phyloP scores from a whole-genome alignment of 2,113 vertebrate genomes.

The Saimiri boliviensis region DNA sequence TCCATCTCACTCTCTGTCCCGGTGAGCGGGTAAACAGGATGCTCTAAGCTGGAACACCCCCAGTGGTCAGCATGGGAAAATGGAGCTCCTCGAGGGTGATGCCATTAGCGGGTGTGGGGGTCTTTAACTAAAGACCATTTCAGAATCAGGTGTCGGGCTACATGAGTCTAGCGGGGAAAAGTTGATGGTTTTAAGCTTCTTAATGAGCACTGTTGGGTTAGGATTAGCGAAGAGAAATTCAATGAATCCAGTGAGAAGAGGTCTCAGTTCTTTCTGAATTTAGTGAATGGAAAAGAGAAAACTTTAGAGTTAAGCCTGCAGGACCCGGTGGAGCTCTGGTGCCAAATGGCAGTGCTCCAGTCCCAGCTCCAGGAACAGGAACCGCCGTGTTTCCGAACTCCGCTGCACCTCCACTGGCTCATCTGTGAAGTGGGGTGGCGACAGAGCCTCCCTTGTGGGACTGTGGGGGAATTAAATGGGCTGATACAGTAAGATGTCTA shows the following conservation, averaged over 20 bases:
- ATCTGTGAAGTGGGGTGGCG: background rate
- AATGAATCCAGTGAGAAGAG: background rate
- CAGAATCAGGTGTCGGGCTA: background rate
- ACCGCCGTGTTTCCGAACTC: rapidly evolving
- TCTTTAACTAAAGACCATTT: background rate
- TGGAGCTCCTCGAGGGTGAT: background rate
- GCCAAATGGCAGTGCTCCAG: rapidly evolving
- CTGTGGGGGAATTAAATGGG: background rate
- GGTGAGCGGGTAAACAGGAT: rapidly evolving
- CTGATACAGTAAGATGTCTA: background rate
- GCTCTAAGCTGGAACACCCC: background rate
- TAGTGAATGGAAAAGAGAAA: background rate
- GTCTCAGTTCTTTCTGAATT: background rate
- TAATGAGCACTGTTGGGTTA: background rate
- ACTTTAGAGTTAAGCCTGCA: background rate
- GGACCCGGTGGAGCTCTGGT: background rate
- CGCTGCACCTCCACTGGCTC: background rate
- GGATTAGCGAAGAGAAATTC: background rate
- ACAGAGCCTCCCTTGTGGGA: background rate
- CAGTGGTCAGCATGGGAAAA: background rate
- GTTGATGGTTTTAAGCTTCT: background rate
- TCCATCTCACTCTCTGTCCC: background rate
- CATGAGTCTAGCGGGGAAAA: background rate
- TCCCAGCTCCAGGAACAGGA: background rate
- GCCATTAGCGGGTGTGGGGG: background rate